A percentile compares a stretch with the other conserved stretches of the same genome.
Conservation (phyloP, 2,113 vertebrate species). For the Aegotheles bennettii region DNA sequence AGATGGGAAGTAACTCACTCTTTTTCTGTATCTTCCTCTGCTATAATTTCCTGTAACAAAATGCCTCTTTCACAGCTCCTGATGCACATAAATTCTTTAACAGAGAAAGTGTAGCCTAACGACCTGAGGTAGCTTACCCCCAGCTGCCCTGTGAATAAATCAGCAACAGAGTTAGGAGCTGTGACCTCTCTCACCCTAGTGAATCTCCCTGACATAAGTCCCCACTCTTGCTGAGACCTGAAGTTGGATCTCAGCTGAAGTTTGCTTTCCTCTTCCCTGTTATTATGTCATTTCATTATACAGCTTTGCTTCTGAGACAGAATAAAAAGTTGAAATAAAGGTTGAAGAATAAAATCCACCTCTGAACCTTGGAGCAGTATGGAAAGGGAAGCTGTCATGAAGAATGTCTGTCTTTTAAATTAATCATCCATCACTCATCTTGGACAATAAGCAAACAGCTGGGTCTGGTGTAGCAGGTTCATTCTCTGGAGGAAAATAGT, state of each 20-base stretch:
- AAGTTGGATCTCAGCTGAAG: not conserved
- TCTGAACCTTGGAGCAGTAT: not conserved
- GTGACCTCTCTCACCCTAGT: not conserved
- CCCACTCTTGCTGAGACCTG: not conserved
- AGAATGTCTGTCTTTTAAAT: constrained; percentile 20
- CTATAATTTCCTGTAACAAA: not conserved
- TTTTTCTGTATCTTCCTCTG: not conserved
- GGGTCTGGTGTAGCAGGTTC: not conserved
- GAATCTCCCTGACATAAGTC: not conserved
- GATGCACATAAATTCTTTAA: not conserved
- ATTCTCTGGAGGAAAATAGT: constrained; percentile 6
- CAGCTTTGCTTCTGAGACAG: not conserved
- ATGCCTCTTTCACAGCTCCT: not conserved
- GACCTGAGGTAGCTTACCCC: not conserved
- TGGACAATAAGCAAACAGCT: constrained; percentile 20
- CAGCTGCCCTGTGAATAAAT: not conserved
- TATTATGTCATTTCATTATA: not conserved
- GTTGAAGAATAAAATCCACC: not conserved
- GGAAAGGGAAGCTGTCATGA: not conserved
- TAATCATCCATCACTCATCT: not conserved
- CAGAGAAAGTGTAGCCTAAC: not conserved
- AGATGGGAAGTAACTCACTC: not conserved
- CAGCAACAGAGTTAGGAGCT: not conserved
- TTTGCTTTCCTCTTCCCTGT: not conserved
- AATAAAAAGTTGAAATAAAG: constrained; percentile 14